Evolutionary conservation across 2,888 invertebrate genomes (phyloP), one percentile per base, ranked within the genome.

Genomic region (Perdita meconis): DNA sequence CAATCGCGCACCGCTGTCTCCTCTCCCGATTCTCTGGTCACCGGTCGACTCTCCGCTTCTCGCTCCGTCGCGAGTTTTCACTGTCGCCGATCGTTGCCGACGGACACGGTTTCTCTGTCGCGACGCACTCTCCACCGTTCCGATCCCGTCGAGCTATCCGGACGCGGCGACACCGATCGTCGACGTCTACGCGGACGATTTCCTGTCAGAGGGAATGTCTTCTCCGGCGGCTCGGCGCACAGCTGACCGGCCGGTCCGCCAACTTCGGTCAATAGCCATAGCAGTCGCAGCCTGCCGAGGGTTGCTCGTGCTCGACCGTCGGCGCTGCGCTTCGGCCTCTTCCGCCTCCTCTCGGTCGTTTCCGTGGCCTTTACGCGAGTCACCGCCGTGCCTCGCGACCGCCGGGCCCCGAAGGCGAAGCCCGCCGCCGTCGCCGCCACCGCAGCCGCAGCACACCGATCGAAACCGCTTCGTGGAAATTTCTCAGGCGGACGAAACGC

Each of bases 161-260:
- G 56, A 16, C 47, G 34, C 67, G 44, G 47, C 78, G 51, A 22
- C 57, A 68, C 38, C 55, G 61, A 36, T 50, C 77, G 67, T 38
- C 16, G 47, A 30, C 65, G 66, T 83, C 71, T 78, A 76, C 68
- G 67, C 63, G 76, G 80, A 83, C 78, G 66, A 77, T 83, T 74
- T 69, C 71, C 71, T 71, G 55, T 38, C 72, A 73, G 79, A 72
- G 81, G 77, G 60, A 77, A 79, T 74, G 74, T 67, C 84, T 80
- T 67, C 81, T 80, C 77, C 65, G 68, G 72, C 80, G 86, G 87
- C 87, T 87, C 89, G 83, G 86, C 83, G 88, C 90, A 91, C 91
- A 91, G 91, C 91, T 91, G 91, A 91, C 91, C 91, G 90, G 90
- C 91, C 91, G 91, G 91, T 89, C 86, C 86, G 86, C 88, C 88